Evolutionary conservation across 2,888 invertebrate species (phyloP).

Genomic region (Rhabditoides inermis): DNA sequence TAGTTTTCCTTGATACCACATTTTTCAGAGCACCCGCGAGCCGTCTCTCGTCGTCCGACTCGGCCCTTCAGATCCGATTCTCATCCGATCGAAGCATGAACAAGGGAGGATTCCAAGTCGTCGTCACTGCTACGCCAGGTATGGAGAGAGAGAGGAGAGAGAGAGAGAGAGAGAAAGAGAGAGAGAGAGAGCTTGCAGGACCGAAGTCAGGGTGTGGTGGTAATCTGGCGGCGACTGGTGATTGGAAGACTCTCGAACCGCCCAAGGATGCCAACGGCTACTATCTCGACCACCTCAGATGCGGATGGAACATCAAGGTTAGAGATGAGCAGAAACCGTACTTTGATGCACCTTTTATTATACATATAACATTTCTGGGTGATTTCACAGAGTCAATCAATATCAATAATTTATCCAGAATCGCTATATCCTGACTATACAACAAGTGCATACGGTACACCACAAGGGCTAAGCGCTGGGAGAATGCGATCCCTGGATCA

Average conservation of each 20-base stretch:
- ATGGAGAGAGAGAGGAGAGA: neutral
- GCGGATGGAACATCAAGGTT: constrained; percentile 39
- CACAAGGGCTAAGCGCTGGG: too few relatives aligned
- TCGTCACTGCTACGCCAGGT: constrained; percentile 37
- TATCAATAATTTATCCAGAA: too few relatives aligned
- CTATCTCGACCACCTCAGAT: constrained; percentile 34
- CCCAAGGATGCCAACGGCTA: constrained; percentile 25
- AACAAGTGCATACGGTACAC: too few relatives aligned
- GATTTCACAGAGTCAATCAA: too few relatives aligned
- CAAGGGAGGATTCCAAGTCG: constrained; percentile 37
- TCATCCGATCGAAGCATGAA: constrained; percentile 32
- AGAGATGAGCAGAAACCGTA: too few relatives aligned
- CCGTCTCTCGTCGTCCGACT: constrained; percentile 17
- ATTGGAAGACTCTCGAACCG: constrained; percentile 33
- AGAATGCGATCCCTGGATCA: too few relatives aligned
- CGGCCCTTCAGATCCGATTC: constrained; percentile 31
- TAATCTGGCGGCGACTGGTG: constrained; percentile 25
- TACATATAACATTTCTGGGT: too few relatives aligned
- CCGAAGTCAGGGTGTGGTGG: constrained; percentile 45
- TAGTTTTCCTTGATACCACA: too few relatives aligned
- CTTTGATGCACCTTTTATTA: too few relatives aligned
- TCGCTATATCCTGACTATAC: too few relatives aligned
- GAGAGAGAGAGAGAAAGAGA: neutral
- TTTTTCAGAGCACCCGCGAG: constrained; percentile 26
- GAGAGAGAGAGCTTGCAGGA: constrained; percentile 15